Evolutionary conservation across 2,113 vertebrate genomes (phyloP), one percentile per base, ranked within the genome.

Genomic region (Pseudopodoces humilis): DNA sequence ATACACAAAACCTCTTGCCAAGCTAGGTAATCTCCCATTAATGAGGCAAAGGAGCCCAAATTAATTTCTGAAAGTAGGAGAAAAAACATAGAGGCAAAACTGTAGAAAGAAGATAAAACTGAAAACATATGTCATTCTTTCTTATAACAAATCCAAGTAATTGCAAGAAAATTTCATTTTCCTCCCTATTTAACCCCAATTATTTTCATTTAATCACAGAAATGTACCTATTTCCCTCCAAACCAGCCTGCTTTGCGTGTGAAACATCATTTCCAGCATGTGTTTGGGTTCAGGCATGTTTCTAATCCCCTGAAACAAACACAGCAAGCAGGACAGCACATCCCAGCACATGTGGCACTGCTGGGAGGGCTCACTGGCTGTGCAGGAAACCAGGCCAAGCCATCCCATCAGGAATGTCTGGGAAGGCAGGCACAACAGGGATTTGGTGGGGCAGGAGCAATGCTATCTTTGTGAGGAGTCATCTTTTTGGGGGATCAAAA

Each of bases 191-290:
- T 93, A 94, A 93, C 64, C 56, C 85, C 21, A 95, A 88, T 96
- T 96, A 92, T 90, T 95, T 95, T 93, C 64, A 94, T 96, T 96
- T 95, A 90, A 94, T 97, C 87, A 88, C 39, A 90, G 67, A 81
- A 93, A 86, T 4, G 0, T 72, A 67, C 44, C 60, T 44, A 14
- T 91, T 96, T 94, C 64, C 46, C 83, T 90, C 87, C 90, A 88
- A 74, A 85, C 67, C 85, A 81, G 55, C 30, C 68, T 59, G 41
- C 47, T 56, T 83, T 90, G 84, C 2, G 0, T 90, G 72, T 86
- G 79, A 90, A 92, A 86, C 47, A 22, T 52, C 0, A 0, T 65
- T 92, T 81, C 79, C 79, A 94, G 44, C 75, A 21, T 71, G 67
- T 1, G 0, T 64, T 94, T 70, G 70, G 67, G 56, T 88, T 58